Evolutionary conservation across 92 coral and sea anemone species (phyloP).

Genomic region (Porites rus): DNA sequence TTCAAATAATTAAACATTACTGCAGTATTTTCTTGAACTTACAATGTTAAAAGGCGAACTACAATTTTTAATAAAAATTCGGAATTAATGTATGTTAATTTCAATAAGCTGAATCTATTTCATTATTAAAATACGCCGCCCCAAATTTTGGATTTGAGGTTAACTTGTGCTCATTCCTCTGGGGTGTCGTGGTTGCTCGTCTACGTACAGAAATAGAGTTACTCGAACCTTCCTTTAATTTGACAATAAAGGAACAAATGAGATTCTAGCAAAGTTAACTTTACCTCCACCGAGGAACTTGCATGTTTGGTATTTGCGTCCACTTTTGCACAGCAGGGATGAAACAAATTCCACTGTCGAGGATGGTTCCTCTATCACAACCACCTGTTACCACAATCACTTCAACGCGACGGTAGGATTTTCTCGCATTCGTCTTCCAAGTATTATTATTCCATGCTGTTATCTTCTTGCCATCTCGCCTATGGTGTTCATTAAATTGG

Average conservation of each 20-base stretch:
- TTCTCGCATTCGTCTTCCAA: constrained; percentile 53
- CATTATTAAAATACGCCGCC: neutral
- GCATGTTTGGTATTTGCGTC: constrained; percentile 74
- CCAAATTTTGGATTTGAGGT: neutral
- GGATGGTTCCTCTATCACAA: constrained; percentile 66
- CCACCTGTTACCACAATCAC: constrained; percentile 89
- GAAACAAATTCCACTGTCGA: constrained; percentile 67
- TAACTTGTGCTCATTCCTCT: neutral
- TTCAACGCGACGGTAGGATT: constrained; percentile 75
- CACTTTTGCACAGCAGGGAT: constrained; percentile 80
- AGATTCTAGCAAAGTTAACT: constrained; percentile 8
- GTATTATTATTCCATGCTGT: neutral
- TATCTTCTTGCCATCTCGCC: neutral
- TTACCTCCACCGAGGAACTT: constrained; percentile 92
- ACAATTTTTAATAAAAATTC: too few relatives aligned
- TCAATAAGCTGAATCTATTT: neutral
- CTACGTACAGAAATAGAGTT: neutral
- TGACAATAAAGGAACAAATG: neutral
- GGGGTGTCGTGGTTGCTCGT: neutral
- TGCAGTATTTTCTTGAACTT: too few relatives aligned
- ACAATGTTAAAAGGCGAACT: too few relatives aligned
- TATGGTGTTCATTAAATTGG: constrained; percentile 15
- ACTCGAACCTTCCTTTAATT: neutral
- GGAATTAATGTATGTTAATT: too few relatives aligned
- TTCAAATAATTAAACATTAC: too few relatives aligned